phyloP scores from a whole-genome alignment of 2,113 vertebrate species.

The Cyprinus carpio region DNA sequence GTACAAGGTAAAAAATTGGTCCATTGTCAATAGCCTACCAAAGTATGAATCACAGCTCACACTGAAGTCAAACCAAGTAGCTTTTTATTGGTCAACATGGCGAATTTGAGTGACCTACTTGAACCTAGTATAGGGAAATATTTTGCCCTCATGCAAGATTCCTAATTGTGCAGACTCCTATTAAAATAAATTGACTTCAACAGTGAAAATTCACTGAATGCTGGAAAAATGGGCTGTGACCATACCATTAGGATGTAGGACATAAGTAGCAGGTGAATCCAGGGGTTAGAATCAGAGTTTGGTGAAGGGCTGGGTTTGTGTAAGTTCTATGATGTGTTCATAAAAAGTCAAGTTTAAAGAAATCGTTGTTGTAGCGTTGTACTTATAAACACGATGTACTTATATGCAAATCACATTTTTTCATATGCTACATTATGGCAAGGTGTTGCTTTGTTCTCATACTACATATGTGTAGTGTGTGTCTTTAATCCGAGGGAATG shows the following conservation, averaged over 20 bases:
- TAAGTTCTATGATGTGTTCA: not conserved
- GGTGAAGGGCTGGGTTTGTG: not conserved
- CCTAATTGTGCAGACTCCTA: too few relatives aligned
- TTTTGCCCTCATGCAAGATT: not conserved
- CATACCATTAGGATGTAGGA: not conserved
- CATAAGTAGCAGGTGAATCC: not conserved
- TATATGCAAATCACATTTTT: not conserved
- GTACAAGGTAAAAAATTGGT: not conserved
- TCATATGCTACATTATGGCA: not conserved
- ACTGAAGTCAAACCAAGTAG: not conserved
- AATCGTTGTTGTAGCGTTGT: not conserved
- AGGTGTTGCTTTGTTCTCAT: not conserved
- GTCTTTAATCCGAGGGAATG: not conserved
- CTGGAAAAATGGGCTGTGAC: not conserved
- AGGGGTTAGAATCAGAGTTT: not conserved
- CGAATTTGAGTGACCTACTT: not conserved
- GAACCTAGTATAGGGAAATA: not conserved
- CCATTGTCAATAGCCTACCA: not conserved
- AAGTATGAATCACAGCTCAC: not conserved
- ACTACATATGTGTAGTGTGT: not conserved
- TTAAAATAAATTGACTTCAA: not conserved
- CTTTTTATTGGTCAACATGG: too few relatives aligned
- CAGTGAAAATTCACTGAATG: not conserved
- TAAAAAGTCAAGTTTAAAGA: not conserved
- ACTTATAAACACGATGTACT: not conserved